These are phyloP conservation scores for Procambarus virginalis DNA, from an alignment of 1,140 invertebrate species.

Conservation along the genomic window DNA sequence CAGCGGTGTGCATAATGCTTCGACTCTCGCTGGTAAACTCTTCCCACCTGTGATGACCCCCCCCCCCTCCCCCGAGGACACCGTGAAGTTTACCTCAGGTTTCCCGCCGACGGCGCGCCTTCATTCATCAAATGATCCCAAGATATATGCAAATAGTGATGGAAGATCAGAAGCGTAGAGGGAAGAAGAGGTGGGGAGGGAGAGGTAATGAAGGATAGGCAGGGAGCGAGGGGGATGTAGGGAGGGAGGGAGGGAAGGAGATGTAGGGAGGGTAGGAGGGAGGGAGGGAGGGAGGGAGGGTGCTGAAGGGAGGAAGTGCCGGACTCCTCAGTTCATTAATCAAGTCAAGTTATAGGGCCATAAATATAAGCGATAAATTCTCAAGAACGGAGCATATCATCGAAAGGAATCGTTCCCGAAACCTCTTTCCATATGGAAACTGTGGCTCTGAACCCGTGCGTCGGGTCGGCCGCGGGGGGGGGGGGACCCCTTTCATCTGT, in stretches of 20 bases:
- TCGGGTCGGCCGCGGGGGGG: no score
- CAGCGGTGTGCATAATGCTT: constrained; percentile 11
- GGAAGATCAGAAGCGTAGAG: background rate
- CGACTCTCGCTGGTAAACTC: no score
- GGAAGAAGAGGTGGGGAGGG: background rate
- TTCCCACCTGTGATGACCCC: no score
- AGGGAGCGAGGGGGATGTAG: background rate
- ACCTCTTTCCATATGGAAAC: constrained; percentile 47
- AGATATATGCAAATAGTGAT: constrained; percentile 19
- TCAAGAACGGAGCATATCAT: constrained; percentile 60
- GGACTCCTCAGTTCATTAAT: constrained; percentile 40
- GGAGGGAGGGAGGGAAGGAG: background rate
- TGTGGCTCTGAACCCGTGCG: background rate
- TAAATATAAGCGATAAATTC: constrained; percentile 63
- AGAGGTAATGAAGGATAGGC: background rate
- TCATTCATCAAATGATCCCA: background rate
- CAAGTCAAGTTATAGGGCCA: constrained; percentile 63
- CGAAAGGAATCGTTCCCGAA: constrained; percentile 39
- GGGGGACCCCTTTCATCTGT: no score
- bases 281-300: background rate
- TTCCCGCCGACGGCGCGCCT: no score
- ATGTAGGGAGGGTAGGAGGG: background rate
- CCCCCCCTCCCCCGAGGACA: background rate
- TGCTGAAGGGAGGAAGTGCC: background rate
- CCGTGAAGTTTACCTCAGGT: no score